These are phyloP conservation scores for Loripinus fragilis DNA, from an alignment of 2,888 invertebrate genomes.

Conservation along the genomic window DNA sequence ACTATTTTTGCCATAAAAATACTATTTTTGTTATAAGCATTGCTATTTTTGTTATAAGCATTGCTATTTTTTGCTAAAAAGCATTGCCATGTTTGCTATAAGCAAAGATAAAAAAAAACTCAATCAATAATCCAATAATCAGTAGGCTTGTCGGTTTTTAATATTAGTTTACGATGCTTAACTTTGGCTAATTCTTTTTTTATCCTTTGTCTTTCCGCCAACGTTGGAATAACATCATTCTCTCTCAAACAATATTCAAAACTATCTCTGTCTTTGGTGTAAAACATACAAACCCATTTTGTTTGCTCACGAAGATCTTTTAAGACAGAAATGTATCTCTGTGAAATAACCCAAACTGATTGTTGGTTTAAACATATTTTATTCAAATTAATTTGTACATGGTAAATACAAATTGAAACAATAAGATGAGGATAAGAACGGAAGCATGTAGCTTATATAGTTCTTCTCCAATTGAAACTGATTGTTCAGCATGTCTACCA, in stretches of 20 bases:
- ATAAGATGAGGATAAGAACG: too few species aligned
- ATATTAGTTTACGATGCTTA: slow-evolving; percentile 39
- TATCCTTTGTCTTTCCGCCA: slow-evolving; percentile 41
- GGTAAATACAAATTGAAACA: too few species aligned
- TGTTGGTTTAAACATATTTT: too few species aligned
- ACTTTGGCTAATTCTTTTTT: slow-evolving; percentile 33
- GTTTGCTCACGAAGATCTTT: slow-evolving; percentile 55
- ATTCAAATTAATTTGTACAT: too few species aligned
- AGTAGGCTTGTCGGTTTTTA: slow-evolving; percentile 26
- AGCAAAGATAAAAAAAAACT: neutral
- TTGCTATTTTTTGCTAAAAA: slow-evolving; percentile 14
- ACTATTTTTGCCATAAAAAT: neutral
- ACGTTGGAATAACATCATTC: slow-evolving; percentile 51
- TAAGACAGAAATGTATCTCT: slow-evolving; percentile 43
- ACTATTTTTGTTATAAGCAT: slow-evolving; percentile 21
- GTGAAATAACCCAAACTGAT: slow-evolving; percentile 54
- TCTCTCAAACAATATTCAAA: slow-evolving; percentile 58
- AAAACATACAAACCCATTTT: slow-evolving; percentile 50
- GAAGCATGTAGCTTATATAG: too few species aligned
- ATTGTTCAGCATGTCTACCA: slow-evolving; percentile 45
- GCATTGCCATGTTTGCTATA: too few species aligned
- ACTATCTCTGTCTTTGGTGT: slow-evolving; percentile 48
- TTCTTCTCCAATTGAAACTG: too few species aligned
- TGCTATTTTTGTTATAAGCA: slow-evolving; percentile 16
- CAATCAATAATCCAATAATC: slow-evolving; percentile 46